A percentile compares a stretch with the other conserved stretches of the same genome.
These are phyloP conservation scores for Motacilla alba DNA, from an alignment of 2,113 vertebrate species.

Conservation along the genomic window DNA sequence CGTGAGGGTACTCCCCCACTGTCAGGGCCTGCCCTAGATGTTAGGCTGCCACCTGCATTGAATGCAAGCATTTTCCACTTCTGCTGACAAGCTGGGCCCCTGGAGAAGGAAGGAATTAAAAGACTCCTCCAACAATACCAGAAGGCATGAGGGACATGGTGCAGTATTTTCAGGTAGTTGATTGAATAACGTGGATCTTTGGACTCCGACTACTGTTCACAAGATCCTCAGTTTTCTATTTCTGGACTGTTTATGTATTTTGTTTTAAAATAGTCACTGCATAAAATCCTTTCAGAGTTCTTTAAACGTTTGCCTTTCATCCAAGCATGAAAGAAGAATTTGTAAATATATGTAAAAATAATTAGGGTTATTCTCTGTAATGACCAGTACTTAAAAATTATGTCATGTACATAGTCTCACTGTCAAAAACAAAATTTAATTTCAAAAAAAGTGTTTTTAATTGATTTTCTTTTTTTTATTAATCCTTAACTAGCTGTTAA, in stretches of 20 bases:
- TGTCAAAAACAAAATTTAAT: not conserved
- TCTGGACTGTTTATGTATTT: not conserved
- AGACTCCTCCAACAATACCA: not conserved
- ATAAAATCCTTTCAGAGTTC: not conserved
- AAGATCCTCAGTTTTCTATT: not conserved
- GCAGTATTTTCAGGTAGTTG: not conserved
- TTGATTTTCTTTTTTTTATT: not conserved
- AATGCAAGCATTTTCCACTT: not conserved
- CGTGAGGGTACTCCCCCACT: not conserved
- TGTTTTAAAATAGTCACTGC: not conserved
- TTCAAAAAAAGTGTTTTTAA: not conserved
- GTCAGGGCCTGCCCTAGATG: not conserved
- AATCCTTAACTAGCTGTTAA: not conserved
- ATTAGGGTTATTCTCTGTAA: not conserved
- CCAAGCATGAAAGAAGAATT: not conserved
- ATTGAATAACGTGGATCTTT: not conserved
- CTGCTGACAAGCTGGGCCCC: not conserved
- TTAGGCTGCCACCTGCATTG: accelerated
- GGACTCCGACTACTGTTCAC: accelerated
- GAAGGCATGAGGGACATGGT: not conserved
- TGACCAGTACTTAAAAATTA: not conserved
- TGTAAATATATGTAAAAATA: not conserved
- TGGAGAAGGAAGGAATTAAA: not conserved
- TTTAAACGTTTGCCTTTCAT: not conserved
- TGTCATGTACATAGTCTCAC: not conserved